These are phyloP conservation scores for Sitobion miscanthi DNA, from an alignment of 1,140 invertebrate species.

Conservation along the genomic window DNA sequence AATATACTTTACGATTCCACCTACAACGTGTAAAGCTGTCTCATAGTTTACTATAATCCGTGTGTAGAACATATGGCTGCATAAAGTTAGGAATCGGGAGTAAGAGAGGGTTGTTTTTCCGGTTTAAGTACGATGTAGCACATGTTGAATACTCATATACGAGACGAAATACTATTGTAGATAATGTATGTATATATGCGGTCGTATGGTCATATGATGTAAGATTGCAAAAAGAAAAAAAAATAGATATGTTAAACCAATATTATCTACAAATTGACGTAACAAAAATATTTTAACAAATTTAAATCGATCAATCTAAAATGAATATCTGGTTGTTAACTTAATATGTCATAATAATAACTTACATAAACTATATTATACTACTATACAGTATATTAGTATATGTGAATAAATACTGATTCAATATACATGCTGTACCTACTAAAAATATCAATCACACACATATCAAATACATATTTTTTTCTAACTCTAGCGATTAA, in stretches of 20 bases:
- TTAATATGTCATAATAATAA: neutral
- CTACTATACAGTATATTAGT: neutral
- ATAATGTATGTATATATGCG: too few relatives aligned
- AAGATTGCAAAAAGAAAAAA: neutral
- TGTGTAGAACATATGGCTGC: neutral
- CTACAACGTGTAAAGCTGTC: neutral
- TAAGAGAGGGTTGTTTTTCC: neutral
- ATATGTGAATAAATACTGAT: too few relatives aligned
- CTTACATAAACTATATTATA: neutral
- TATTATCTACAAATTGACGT: neutral
- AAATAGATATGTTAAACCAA: too few relatives aligned
- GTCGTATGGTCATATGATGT: neutral
- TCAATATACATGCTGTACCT: too few relatives aligned
- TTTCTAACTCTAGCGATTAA: neutral
- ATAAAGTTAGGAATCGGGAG: slow-evolving; percentile 12
- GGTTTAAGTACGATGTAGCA: neutral
- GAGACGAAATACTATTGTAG: neutral
- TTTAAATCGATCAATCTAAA: neutral
- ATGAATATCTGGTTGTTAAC: neutral
- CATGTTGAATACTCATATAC: neutral
- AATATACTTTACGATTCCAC: neutral
- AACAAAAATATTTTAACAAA: neutral
- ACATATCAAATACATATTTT: neutral
- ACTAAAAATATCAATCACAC: too few relatives aligned
- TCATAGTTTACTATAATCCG: neutral